phyloP scores from a whole-genome alignment of 2,888 invertebrate genomes.

The Erynnis tages region DNA sequence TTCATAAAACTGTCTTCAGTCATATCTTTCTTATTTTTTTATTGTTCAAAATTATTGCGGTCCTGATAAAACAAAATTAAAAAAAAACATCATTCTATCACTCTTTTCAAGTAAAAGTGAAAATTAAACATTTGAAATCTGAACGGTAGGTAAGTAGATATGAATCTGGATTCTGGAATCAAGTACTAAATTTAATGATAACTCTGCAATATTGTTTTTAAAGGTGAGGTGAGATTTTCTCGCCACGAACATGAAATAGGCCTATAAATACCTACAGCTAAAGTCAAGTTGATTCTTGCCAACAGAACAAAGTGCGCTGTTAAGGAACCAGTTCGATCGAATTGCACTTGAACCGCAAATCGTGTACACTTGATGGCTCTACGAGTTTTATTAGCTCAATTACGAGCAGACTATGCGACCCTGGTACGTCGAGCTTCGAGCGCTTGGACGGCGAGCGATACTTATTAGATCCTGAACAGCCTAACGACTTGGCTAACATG shows the following conservation, averaged over 20 bases:
- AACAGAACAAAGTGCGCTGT: conserved; percentile 41
- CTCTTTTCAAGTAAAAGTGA: no score
- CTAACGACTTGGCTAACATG: background rate
- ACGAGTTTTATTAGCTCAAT: conserved; percentile 28
- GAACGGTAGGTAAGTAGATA: no score
- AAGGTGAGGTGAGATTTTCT: conserved; percentile 5
- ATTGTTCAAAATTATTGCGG: no score
- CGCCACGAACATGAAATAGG: background rate
- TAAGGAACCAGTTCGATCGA: conserved; percentile 36
- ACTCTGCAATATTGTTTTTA: no score
- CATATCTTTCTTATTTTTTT: no score
- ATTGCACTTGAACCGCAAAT: conserved; percentile 28
- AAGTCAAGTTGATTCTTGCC: conserved; percentile 34
- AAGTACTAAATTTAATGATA: no score
- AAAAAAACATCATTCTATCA: no score
- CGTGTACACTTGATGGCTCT: conserved; percentile 26
- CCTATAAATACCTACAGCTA: conserved; percentile 15
- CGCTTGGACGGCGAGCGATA: conserved; percentile 1
- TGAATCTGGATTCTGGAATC: no score
- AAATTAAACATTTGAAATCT: no score
- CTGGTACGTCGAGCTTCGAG: no score
- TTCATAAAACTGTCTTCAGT: no score
- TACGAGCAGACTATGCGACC: conserved; percentile 22
- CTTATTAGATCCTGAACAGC: conserved; percentile 10
- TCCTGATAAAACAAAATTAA: no score